phyloP scores from a whole-genome alignment of 2,888 invertebrate species.

The Elegia similella region DNA sequence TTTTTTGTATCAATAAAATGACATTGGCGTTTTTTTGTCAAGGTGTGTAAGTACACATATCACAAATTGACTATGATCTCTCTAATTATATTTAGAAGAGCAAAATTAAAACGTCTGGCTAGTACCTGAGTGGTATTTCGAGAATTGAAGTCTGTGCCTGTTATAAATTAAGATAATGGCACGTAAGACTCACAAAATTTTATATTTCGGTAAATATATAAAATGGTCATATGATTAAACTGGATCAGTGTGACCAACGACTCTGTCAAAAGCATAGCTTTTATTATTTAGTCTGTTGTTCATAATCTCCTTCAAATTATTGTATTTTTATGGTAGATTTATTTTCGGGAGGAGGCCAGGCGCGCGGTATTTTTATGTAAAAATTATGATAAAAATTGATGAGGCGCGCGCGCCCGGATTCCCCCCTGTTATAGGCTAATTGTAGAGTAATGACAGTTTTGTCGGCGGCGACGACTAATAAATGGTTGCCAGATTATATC shows the following conservation, averaged over 20 bases:
- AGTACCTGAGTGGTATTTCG: slow-evolving; percentile 4
- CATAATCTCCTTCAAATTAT: slow-evolving; percentile 39
- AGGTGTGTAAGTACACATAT: slow-evolving; percentile 14
- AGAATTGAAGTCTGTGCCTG: slow-evolving; percentile 7
- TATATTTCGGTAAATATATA: background rate
- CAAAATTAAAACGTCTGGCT: background rate
- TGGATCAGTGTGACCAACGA: slow-evolving; percentile 22
- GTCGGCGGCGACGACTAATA: slow-evolving; percentile 42
- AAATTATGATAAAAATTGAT: slow-evolving; percentile 33
- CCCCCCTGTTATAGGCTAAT: slow-evolving; percentile 33
- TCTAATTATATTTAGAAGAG: slow-evolving; percentile 11
- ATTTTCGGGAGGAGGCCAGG: slow-evolving; percentile 31
- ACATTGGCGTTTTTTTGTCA: background rate
- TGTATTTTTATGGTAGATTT: slow-evolving; percentile 34
- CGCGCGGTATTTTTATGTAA: slow-evolving; percentile 32
- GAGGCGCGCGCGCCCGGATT: slow-evolving; percentile 25
- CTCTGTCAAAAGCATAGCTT: slow-evolving; percentile 36
- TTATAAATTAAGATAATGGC: slow-evolving; percentile 8
- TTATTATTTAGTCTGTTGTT: slow-evolving; percentile 38
- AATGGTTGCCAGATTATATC: slow-evolving; percentile 37
- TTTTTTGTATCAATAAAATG: slow-evolving; percentile 10
- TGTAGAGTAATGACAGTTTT: slow-evolving; percentile 44
- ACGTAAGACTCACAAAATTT: slow-evolving; percentile 10
- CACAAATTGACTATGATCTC: slow-evolving; percentile 12
- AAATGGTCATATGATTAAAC: slow-evolving; percentile 3